Evolutionary conservation across 2,113 vertebrate genomes (phyloP).

Genomic region (Phyllopteryx taeniolatus): DNA sequence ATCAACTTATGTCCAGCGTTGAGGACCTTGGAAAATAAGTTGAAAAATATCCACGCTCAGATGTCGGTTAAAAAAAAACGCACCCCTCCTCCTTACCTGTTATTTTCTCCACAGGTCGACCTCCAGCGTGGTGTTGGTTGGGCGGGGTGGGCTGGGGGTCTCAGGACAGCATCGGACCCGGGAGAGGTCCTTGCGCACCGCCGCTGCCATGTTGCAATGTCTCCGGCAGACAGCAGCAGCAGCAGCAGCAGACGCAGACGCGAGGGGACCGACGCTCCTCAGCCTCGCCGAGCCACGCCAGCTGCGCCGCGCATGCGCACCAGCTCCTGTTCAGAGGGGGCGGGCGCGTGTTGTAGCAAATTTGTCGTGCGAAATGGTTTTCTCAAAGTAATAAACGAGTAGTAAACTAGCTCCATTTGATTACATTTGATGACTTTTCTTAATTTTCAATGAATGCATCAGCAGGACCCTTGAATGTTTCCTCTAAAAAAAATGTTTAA

Average conservation of each 20-base stretch:
- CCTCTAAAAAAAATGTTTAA: too few relatives aligned
- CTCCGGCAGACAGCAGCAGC: constrained; percentile 62
- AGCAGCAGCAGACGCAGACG: not conserved
- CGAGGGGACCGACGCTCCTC: constrained; percentile 86
- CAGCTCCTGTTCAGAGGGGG: not conserved
- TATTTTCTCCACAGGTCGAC: constrained; percentile 75
- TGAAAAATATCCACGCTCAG: constrained; percentile 46
- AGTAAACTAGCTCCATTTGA: too few relatives aligned
- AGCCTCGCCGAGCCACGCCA: constrained; percentile 78
- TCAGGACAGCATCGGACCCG: constrained; percentile 1
- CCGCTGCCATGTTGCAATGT: constrained; percentile 99
- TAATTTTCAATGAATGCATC: too few relatives aligned
- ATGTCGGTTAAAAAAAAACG: not conserved
- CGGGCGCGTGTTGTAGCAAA: too few relatives aligned
- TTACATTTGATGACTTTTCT: too few relatives aligned
- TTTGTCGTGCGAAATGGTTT: too few relatives aligned
- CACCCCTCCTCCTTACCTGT: constrained; percentile 82
- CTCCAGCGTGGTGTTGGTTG: constrained; percentile 62
- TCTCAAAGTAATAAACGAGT: too few relatives aligned
- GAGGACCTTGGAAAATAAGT: not conserved
- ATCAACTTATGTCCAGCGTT: not conserved
- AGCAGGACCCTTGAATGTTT: too few relatives aligned
- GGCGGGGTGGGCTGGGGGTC: constrained; percentile 44
- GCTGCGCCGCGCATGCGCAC: constrained; percentile 84
- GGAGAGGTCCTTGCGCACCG: constrained; percentile 64